These are phyloP conservation scores for Ardeotis arabs DNA, from an alignment of 2,113 vertebrate species.

Conservation along the genomic window DNA sequence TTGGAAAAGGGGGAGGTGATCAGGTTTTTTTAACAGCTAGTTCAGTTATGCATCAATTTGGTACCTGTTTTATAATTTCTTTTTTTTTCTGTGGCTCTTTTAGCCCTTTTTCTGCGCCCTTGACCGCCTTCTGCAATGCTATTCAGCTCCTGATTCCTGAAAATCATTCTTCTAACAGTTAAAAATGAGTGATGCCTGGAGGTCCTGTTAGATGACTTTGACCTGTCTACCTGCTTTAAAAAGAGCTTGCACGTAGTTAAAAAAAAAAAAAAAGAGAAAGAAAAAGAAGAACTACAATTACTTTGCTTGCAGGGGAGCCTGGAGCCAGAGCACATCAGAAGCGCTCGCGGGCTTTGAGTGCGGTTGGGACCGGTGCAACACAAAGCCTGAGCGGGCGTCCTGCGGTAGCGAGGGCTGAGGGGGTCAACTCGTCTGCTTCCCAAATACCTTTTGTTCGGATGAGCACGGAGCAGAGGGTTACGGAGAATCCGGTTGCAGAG, in stretches of 20 bases:
- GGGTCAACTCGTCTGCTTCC: neutral
- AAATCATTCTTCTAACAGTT: neutral
- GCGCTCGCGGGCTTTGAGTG: neutral
- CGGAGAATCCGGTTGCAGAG: neutral
- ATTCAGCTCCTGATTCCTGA: neutral
- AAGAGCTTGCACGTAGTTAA: neutral
- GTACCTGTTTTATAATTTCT: neutral
- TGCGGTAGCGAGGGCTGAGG: neutral
- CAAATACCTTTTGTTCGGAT: neutral
- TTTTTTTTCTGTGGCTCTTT: neutral
- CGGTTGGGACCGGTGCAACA: neutral
- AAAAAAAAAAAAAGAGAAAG: neutral
- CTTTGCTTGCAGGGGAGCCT: neutral
- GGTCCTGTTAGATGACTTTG: neutral
- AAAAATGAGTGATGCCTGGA: neutral
- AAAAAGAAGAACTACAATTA: neutral
- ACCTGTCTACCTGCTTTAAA: neutral
- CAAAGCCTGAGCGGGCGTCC: neutral
- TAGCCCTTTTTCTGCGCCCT: neutral
- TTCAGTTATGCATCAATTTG: neutral
- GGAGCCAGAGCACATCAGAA: neutral
- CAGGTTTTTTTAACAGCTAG: neutral
- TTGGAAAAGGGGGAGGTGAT: neutral
- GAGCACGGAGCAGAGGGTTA: rapidly evolving
- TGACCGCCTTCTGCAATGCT: neutral